Evolutionary conservation across 23 tunicate genomes (phyloP).

Genomic region (Phallusia fumigata): DNA sequence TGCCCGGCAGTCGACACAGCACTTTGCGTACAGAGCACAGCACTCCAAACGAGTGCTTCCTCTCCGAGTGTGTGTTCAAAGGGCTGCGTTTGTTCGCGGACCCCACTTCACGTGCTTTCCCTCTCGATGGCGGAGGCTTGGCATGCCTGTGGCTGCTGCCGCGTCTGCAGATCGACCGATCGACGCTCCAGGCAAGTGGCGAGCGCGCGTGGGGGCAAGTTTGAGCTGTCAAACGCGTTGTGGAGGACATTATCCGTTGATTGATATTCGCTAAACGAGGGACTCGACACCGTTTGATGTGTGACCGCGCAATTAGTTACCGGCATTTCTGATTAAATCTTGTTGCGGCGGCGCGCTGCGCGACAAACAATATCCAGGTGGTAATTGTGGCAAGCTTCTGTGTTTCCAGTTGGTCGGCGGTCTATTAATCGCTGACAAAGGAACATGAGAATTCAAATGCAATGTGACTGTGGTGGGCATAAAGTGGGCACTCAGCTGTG

Average conservation of each 20-base stretch:
- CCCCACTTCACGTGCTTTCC: conserved; percentile 13
- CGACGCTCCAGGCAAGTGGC: background rate
- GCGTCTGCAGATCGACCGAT: background rate
- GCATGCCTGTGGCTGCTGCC: conserved; percentile 14
- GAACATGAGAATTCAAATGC: too few relatives aligned
- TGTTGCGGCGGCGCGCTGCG: too few relatives aligned
- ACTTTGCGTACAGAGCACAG: background rate
- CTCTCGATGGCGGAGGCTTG: conserved; percentile 8
- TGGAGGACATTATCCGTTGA: conserved; percentile 13
- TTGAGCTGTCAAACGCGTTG: background rate
- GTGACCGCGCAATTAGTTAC: background rate
- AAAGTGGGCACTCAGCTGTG: too few relatives aligned
- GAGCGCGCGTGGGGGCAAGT: conserved; percentile 3
- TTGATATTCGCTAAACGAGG: conserved; percentile 7
- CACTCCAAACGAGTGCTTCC: conserved; percentile 14
- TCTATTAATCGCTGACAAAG: too few relatives aligned
- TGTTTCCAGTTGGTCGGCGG: too few relatives aligned
- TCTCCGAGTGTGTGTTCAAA: conserved; percentile 9
- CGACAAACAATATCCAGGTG: too few relatives aligned
- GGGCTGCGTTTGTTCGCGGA: conserved; percentile 9
- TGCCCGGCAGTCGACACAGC: conserved; percentile 14
- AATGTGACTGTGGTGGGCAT: too few relatives aligned
- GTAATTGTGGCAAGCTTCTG: too few relatives aligned
- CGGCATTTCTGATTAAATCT: background rate
- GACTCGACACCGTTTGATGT: conserved; percentile 1